These are phyloP conservation scores for Agriopis aurantiaria DNA, from an alignment of 2,888 invertebrate species.

Conservation along the genomic window DNA sequence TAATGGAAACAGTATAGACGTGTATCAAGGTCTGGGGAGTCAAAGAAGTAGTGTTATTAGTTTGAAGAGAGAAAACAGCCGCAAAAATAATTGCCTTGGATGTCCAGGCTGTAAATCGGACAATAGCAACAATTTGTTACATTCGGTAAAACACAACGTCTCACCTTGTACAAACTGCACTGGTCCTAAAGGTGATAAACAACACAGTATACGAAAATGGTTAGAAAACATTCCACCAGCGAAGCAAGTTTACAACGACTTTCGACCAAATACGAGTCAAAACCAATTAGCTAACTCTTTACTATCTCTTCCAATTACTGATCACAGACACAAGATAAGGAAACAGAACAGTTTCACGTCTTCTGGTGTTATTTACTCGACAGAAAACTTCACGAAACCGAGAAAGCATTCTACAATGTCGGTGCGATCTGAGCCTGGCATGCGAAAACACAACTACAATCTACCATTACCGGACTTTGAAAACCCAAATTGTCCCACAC, in stretches of 20 bases:
- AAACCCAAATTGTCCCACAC: slow-evolving; percentile 54
- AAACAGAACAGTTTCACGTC: slow-evolving; percentile 77
- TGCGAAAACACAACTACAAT: slow-evolving; percentile 68
- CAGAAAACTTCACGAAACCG: slow-evolving; percentile 62
- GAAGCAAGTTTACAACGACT: slow-evolving; percentile 70
- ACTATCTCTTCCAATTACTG: slow-evolving; percentile 66
- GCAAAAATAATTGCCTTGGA: slow-evolving; percentile 87
- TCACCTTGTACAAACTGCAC: slow-evolving; percentile 85
- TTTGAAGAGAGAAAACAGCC: slow-evolving; percentile 87
- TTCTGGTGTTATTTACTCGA: slow-evolving; percentile 59
- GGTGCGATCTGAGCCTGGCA: slow-evolving; percentile 77
- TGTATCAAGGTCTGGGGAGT: slow-evolving; percentile 79
- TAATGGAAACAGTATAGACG: slow-evolving; percentile 81
- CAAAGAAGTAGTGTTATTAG: slow-evolving; percentile 86
- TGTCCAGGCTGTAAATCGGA: slow-evolving; percentile 88
- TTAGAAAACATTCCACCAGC: slow-evolving; percentile 89
- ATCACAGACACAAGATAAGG: slow-evolving; percentile 61
- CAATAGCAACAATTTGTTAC: slow-evolving; percentile 62
- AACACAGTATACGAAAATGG: slow-evolving; percentile 91
- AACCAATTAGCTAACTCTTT: slow-evolving; percentile 69
- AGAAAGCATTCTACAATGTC: slow-evolving; percentile 71
- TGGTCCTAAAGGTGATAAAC: slow-evolving; percentile 89
- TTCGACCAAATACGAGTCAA: slow-evolving; percentile 57
- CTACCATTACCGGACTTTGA: slow-evolving; percentile 76
- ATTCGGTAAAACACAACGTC: slow-evolving; percentile 76